These are phyloP conservation scores for Pseudeuparius sepicola DNA, from an alignment of 2,888 invertebrate species.

Conservation along the genomic window DNA sequence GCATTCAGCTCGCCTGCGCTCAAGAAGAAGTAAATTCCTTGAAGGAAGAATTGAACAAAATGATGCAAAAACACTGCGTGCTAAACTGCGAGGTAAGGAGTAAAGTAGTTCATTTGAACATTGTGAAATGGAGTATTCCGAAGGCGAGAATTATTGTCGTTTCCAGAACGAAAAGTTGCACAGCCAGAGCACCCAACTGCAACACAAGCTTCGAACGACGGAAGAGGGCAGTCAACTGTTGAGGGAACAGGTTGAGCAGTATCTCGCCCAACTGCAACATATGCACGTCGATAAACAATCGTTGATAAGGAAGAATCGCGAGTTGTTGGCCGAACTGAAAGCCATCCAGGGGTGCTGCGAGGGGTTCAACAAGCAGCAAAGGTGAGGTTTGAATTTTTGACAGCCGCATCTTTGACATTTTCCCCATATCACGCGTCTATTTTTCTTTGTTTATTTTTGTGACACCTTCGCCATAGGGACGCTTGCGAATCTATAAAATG, in stretches of 20 bases:
- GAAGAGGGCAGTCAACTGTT: slow-evolving; percentile 29
- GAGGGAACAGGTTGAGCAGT: slow-evolving; percentile 31
- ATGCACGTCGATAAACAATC: slow-evolving; percentile 29
- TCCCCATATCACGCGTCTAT: too few relatives aligned
- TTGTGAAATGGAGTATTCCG: too few relatives aligned
- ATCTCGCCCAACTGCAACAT: slow-evolving; percentile 26
- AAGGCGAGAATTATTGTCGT: too few relatives aligned
- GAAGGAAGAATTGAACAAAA: slow-evolving; percentile 30
- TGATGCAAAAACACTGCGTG: slow-evolving; percentile 28
- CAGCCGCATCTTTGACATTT: too few relatives aligned
- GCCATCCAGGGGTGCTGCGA: slow-evolving; percentile 28
- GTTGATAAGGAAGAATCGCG: slow-evolving; percentile 29
- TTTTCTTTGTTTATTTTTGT: too few relatives aligned
- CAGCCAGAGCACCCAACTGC: slow-evolving; percentile 27
- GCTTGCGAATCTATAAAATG: slow-evolving; percentile 29
- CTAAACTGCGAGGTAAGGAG: slow-evolving; percentile 29
- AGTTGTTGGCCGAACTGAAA: slow-evolving; percentile 30
- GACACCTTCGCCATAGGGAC: too few relatives aligned
- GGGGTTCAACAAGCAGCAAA: slow-evolving; percentile 29
- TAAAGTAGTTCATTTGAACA: too few relatives aligned
- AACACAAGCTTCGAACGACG: slow-evolving; percentile 24
- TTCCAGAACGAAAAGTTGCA: slow-evolving; percentile 33
- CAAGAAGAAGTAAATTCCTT: slow-evolving; percentile 31
- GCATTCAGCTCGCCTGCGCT: slow-evolving; percentile 24
- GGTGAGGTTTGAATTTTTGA: slow-evolving; percentile 24